Evolutionary conservation across 2,888 invertebrate genomes (phyloP), one percentile per base, ranked within the genome.

Genomic region (Sthenelais limicola): DNA sequence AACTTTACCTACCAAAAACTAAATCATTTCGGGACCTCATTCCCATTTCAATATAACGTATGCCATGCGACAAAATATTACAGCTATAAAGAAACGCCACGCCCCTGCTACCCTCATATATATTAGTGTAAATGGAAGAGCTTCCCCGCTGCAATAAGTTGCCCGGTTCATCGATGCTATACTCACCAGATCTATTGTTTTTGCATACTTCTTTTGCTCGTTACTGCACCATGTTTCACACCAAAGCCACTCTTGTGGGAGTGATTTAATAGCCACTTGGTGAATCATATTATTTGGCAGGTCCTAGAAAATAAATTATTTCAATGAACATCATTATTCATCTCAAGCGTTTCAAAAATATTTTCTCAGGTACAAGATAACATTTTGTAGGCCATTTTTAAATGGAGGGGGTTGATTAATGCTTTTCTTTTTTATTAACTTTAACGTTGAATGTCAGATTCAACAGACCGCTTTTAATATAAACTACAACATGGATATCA

Each of bases 281-380:
- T 99, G 98, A 77, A 99, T 98, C 99, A 99, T 99, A 88, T 99
- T 99, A 89, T 99, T 99, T 0, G 99, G 99, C 78, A 99, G 90
- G 89, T 99, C 98, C 91, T 97, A 92, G 88, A 93, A 79, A 62
- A 35, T 3, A 33, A 33, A 43, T 9, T 43, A 43, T n/a, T n/a
- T n/a, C n/a, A n/a, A n/a, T n/a, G n/a, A n/a, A n/a, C n/a, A n/a
- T n/a, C n/a, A n/a, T n/a, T n/a, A n/a, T n/a, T n/a, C n/a, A n/a
- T n/a, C n/a, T n/a, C n/a, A n/a, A n/a, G n/a, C n/a, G n/a, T n/a
- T n/a, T n/a, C n/a, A n/a, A n/a, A n/a, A n/a, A n/a, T n/a, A n/a
- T n/a, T n/a, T n/a, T n/a, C n/a, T n/a, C n/a, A n/a, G n/a, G n/a
- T n/a, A n/a, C n/a, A n/a, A n/a, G n/a, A n/a, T n/a, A n/a, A n/a